phyloP scores from a whole-genome alignment of 1,140 invertebrate species.

The Drosophila simulans region DNA sequence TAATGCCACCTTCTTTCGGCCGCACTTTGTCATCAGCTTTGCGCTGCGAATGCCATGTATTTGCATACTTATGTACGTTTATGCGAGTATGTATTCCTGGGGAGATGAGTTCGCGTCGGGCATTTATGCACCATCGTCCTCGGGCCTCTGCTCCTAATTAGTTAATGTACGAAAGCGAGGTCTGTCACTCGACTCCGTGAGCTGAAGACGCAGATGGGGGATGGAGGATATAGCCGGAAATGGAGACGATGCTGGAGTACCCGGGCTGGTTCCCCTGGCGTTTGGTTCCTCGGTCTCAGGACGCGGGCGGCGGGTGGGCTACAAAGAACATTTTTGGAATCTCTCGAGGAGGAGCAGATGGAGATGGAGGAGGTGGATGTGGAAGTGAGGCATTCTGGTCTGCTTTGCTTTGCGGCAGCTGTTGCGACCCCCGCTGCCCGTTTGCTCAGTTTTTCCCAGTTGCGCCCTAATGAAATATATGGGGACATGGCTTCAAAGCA shows the following conservation, averaged over 20 bases:
- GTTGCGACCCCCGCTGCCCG: not conserved
- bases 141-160: slow-evolving; percentile 59
- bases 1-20: slow-evolving; percentile 7
- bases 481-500: slow-evolving; percentile 56
- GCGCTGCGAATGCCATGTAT: not conserved
- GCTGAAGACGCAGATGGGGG: not conserved
- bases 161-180: slow-evolving; percentile 64
- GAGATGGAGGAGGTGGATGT: too few relatives aligned
- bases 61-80: not conserved
- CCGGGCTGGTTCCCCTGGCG: slow-evolving; percentile 16
- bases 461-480: slow-evolving; percentile 58
- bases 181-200: slow-evolving; percentile 35
- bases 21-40: slow-evolving; percentile 12
- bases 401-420: slow-evolving; percentile 37
- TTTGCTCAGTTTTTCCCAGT: slow-evolving; percentile 3
- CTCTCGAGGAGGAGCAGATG: not conserved
- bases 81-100: slow-evolving; percentile 9
- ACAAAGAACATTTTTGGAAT: slow-evolving; percentile 50
- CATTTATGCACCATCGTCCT: slow-evolving; percentile 19
- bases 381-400: not conserved
- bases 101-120: slow-evolving; percentile 1
- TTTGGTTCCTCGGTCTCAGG: slow-evolving; percentile 34
- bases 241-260: slow-evolving; percentile 8
- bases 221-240: not conserved
- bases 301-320: slow-evolving; percentile 32